Evolutionary conservation across 2,888 invertebrate genomes (phyloP).

Genomic region (Dicranocentrus wangi): DNA sequence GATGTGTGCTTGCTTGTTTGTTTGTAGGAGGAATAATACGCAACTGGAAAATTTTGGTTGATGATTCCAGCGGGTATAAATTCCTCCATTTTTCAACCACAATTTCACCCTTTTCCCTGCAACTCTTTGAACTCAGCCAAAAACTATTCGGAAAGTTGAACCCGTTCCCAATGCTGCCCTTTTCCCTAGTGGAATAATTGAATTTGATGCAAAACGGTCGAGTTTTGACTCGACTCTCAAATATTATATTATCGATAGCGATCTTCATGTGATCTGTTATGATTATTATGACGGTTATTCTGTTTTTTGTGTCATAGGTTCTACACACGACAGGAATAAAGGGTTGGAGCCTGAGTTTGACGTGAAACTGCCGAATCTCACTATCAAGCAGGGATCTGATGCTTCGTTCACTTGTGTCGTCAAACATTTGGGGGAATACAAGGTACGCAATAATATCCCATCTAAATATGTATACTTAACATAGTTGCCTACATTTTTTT

Average conservation of each 20-base stretch:
- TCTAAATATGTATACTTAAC: too few species aligned
- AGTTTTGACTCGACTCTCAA: not conserved
- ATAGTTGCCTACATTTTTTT: too few species aligned
- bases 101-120: conserved; percentile 42
- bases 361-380: conserved; percentile 88
- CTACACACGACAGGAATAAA: conserved; percentile 67
- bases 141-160: too few species aligned
- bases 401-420: conserved; percentile 92
- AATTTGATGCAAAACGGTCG: too few species aligned
- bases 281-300: conserved; percentile 2
- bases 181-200: too few species aligned
- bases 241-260: not conserved
- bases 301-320: conserved; percentile 58
- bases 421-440: conserved; percentile 89
- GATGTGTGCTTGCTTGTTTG: not conserved
- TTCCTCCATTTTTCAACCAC: conserved; percentile 5
- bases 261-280: conserved; percentile 4
- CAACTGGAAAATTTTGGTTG: conserved; percentile 3
- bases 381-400: conserved; percentile 90
- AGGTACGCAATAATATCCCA: conserved; percentile 79
- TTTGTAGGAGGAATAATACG: not conserved
- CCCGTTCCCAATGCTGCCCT: too few species aligned
- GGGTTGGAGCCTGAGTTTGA: conserved; percentile 84
- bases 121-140: not conserved
- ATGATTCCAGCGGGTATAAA: conserved; percentile 43